These are phyloP conservation scores for Phoenicopterus ruber DNA, from an alignment of 2,113 vertebrate species.

Conservation along the genomic window DNA sequence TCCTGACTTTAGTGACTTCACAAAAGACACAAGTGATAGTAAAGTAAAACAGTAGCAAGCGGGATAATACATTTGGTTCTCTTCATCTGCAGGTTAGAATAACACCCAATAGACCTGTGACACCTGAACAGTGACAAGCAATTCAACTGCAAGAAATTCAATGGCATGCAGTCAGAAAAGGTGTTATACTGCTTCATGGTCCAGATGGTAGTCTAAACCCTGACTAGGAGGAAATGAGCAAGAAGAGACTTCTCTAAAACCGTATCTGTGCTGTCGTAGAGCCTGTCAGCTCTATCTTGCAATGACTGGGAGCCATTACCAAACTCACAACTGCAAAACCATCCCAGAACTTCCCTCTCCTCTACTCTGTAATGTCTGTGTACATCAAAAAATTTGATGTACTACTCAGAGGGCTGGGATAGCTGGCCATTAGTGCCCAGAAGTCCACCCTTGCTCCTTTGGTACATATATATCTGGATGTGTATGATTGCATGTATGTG, in stretches of 20 bases:
- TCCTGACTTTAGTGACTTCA: background rate
- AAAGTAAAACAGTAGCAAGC: background rate
- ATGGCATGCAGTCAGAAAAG: background rate
- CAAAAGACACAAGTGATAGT: background rate
- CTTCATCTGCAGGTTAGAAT: background rate
- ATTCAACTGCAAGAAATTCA: background rate
- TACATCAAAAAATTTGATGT: background rate
- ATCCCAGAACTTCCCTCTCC: background rate
- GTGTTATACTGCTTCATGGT: background rate
- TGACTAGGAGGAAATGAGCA: background rate
- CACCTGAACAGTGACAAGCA: background rate
- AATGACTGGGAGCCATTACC: background rate
- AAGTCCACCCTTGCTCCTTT: background rate
- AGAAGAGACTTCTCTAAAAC: background rate
- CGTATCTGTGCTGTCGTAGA: rapidly evolving
- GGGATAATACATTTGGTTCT: background rate
- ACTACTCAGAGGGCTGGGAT: rapidly evolving
- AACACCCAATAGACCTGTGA: background rate
- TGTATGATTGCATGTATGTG: background rate
- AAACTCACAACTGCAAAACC: background rate
- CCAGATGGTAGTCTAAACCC: background rate
- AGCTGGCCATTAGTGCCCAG: background rate
- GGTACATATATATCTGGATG: background rate
- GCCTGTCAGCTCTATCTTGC: background rate
- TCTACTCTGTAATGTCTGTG: background rate